phyloP scores from a whole-genome alignment of 2,888 invertebrate genomes.

The Caenorhabditis sinica region DNA sequence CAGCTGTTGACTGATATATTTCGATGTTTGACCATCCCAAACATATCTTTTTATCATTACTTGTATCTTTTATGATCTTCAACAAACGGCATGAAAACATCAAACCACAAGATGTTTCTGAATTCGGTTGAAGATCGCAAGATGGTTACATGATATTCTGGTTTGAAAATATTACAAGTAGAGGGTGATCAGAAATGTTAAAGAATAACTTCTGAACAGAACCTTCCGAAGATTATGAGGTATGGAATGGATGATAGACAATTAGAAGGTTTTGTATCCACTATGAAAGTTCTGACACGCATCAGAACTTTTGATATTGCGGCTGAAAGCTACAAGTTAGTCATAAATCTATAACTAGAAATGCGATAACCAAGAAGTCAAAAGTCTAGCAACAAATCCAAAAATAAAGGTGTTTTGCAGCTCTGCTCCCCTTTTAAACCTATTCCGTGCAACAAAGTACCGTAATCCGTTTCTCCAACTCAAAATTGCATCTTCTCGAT shows the following conservation, averaged over 20 bases:
- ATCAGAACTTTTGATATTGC: too few relatives aligned
- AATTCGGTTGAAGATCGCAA: not conserved
- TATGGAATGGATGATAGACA: too few relatives aligned
- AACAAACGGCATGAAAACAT: not conserved
- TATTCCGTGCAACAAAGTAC: not conserved
- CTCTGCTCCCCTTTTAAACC: not conserved
- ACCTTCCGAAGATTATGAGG: too few relatives aligned
- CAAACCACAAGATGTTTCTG: constrained; percentile 9
- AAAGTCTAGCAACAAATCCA: not conserved
- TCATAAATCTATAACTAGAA: too few relatives aligned
- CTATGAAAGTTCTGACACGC: too few relatives aligned
- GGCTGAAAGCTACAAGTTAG: too few relatives aligned
- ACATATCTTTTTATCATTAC: constrained; percentile 28
- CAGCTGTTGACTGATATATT: too few relatives aligned
- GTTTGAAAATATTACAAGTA: not conserved
- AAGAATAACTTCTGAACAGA: not conserved
- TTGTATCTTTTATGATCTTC: constrained; percentile 16
- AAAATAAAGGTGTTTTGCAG: not conserved
- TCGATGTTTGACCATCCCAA: constrained; percentile 23
- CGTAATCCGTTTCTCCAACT: constrained; percentile 8
- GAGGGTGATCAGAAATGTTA: not conserved
- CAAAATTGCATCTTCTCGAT: not conserved
- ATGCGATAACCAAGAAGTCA: too few relatives aligned
- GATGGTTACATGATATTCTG: not conserved
- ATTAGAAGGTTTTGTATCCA: too few relatives aligned